Conservation (phyloP, 2,113 vertebrate genomes). For the Ammodytes marinus region DNA sequence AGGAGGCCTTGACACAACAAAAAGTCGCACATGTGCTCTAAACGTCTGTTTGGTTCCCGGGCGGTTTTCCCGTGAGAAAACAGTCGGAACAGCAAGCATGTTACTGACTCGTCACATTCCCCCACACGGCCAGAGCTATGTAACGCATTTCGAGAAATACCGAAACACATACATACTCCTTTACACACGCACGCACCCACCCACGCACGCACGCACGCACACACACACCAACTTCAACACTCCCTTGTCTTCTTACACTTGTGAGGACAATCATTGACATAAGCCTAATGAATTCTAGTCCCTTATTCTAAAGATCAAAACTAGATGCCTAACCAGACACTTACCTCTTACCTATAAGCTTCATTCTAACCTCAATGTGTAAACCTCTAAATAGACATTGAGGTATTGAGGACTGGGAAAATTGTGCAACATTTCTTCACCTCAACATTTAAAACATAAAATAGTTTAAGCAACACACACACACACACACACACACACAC, state of each 20-base stretch:
- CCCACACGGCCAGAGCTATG: conserved; percentile 67
- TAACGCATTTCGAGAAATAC: conserved; percentile 69
- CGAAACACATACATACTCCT: conserved; percentile 36
- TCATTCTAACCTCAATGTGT: no score
- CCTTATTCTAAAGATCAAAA: no score
- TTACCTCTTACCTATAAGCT: no score
- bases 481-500: neutral
- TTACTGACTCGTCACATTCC: conserved; percentile 79
- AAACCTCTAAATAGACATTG: no score
- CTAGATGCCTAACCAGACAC: no score
- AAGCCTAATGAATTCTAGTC: no score
- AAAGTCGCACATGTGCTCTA: conserved; percentile 64
- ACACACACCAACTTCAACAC: neutral
- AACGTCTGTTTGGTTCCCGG: conserved; percentile 53
- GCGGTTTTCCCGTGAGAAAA: conserved; percentile 83
- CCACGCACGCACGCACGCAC: neutral
- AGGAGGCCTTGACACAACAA: conserved; percentile 9
- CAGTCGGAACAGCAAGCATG: conserved; percentile 56
- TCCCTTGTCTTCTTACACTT: no score
- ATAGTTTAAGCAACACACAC: neutral
- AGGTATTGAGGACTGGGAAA: no score
- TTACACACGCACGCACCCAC: neutral
- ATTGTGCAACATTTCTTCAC: no score
- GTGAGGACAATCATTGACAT: no score
- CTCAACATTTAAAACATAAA: no score